phyloP scores from a whole-genome alignment of 2,797 vertebrate species.

The Valencia hispanica region DNA sequence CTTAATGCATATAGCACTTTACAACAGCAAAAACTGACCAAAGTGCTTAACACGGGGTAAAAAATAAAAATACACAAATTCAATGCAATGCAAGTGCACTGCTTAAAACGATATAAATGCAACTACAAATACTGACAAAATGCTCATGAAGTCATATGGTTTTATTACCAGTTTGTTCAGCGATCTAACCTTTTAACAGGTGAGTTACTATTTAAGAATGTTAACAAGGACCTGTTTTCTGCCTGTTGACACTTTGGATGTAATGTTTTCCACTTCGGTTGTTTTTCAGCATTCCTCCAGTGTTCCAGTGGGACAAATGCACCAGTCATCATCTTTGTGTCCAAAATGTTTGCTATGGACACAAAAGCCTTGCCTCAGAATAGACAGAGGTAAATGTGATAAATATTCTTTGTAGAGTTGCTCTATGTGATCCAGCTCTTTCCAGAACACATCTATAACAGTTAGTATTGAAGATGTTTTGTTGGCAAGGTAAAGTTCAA shows the following conservation, averaged over 20 bases:
- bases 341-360: slow-evolving; percentile 97
- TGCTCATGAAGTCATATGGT: too few relatives aligned
- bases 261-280: background rate
- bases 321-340: slow-evolving; percentile 93
- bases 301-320: slow-evolving; percentile 85
- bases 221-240: background rate
- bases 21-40: too few relatives aligned
- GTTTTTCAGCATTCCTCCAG: slow-evolving; percentile 87
- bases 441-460: background rate
- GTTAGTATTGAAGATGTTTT: background rate
- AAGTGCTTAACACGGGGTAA: too few relatives aligned
- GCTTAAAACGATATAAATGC: too few relatives aligned
- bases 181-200: too few relatives aligned
- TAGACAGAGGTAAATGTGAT: slow-evolving; percentile 85
- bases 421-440: background rate
- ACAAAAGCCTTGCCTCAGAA: slow-evolving; percentile 88
- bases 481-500: background rate
- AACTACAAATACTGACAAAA: too few relatives aligned
- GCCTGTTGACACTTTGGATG: background rate
- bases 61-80: too few relatives aligned
- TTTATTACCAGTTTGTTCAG: too few relatives aligned
- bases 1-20: too few relatives aligned
- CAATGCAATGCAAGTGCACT: too few relatives aligned
- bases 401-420: background rate
- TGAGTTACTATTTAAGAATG: background rate